A percentile compares a stretch with the other conserved stretches of the same genome.
These are phyloP conservation scores for Pomacea canaliculata DNA, from an alignment of 2,888 invertebrate genomes.

Conservation along the genomic window DNA sequence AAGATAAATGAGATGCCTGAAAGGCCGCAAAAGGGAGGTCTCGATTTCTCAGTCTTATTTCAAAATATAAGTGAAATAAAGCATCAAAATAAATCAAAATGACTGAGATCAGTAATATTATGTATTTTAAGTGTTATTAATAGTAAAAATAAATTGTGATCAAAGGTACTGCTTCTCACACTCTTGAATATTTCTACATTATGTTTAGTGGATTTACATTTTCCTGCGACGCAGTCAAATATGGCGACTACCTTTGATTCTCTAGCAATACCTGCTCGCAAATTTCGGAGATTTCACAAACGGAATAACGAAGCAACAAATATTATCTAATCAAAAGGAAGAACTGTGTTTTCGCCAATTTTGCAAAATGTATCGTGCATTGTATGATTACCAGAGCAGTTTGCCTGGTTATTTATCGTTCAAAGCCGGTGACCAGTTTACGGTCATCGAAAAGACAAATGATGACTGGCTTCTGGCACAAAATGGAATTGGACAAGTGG, in stretches of 20 bases:
- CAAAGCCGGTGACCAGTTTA: constrained; percentile 53
- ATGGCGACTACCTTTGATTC: no score
- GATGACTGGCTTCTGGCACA: constrained; percentile 58
- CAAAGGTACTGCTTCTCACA: neutral
- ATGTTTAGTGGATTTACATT: no score
- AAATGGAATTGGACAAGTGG: constrained; percentile 59
- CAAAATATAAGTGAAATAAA: no score
- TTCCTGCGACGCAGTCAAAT: no score
- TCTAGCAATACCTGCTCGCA: no score
- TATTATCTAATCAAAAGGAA: neutral
- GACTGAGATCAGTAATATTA: no score
- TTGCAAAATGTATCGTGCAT: constrained; percentile 51
- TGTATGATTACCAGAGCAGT: constrained; percentile 54
- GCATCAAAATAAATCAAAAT: no score
- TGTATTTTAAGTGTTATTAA: no score
- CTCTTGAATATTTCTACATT: neutral
- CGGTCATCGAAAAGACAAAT: constrained; percentile 45
- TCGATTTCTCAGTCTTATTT: no score
- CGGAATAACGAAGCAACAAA: neutral
- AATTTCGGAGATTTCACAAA: neutral
- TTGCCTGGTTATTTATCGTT: constrained; percentile 50
- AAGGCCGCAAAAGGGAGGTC: no score
- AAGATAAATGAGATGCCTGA: no score
- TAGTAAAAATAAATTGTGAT: no score
- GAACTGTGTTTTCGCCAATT: neutral